Evolutionary conservation across 2,888 invertebrate species (phyloP), one percentile per base, ranked within the genome.

Genomic region (Vanessa cardui): DNA sequence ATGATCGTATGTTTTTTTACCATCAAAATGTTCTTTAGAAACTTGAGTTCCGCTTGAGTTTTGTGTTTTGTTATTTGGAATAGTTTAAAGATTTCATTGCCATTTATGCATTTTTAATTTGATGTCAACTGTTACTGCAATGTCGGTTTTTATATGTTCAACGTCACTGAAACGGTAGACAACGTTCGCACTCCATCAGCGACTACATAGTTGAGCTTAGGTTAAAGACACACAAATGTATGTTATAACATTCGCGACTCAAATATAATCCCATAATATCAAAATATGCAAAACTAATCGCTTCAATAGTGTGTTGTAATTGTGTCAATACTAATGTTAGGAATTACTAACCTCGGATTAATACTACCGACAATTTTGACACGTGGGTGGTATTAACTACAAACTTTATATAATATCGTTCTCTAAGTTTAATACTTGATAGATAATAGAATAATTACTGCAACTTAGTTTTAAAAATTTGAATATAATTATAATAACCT

Each of bases 1-100:
- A 75, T 72, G 63, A 70, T 73, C 76, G 60, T 15, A 21, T 20
- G 54, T 58, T 64, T 64, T 64, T 39, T 54, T 33, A 64, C 49
- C 63, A 64, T 66, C 20, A 18, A 45, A 26, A 26, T 56, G 33
- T 33, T 80, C 75, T 77, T 76, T 76, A 76, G 79, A 77, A 78
- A 75, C 77, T 76, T 82, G 81, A 83, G 80, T 75, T 76, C 76
- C 77, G 84, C 80, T 87, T 83, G 84, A 82, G 69, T 84, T 86
- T 73, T 75, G 69, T 79, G 78, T 79, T 76, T 76, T 77, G 71
- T 73, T 68, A 74, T 64, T 70, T 69, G 18, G 18, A 56, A 18
- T 56, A 31, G 54, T 33, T 56, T 15, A 31, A 54, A 69, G 68
- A 68, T 72, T 73, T 72, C 67, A 60, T 71, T 71, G 46, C 66